Evolutionary conservation across 2,888 invertebrate species (phyloP).

Genomic region (Conops quadrifasciatus): DNA sequence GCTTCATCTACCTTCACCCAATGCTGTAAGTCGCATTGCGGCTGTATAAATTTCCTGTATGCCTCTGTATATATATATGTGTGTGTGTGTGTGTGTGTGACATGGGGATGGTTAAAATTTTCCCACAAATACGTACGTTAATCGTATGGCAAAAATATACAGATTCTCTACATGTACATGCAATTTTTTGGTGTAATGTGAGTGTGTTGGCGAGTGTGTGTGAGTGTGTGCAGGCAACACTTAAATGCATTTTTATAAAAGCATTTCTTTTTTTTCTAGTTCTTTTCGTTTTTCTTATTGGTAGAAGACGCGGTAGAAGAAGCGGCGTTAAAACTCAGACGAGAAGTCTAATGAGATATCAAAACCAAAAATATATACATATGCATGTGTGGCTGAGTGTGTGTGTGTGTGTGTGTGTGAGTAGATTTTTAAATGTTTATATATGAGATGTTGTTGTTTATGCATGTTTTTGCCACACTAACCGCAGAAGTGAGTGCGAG

Average conservation of each 20-base stretch:
- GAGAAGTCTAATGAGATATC: neutral
- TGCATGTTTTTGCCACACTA: too few species aligned
- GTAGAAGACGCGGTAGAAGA: neutral
- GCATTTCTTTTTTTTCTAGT: neutral
- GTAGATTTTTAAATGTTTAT: too few species aligned
- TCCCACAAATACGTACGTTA: too few species aligned
- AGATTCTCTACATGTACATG: too few species aligned
- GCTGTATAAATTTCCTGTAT: neutral
- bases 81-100: slow-evolving; percentile 1
- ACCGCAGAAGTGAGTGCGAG: too few species aligned
- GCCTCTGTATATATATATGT: neutral
- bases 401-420: neutral
- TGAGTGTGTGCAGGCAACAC: neutral
- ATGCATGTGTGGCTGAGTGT: neutral
- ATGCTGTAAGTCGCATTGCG: neutral
- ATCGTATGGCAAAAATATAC: too few species aligned
- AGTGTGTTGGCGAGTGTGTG: neutral
- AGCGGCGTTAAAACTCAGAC: neutral
- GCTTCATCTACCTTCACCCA: slow-evolving; percentile 10
- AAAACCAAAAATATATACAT: neutral
- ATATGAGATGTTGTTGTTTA: too few species aligned
- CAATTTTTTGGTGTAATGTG: too few species aligned
- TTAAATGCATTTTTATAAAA: slow-evolving; percentile 27
- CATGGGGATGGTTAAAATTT: neutral
- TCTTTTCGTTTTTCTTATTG: neutral